A percentile compares a stretch with the other conserved stretches of the same genome.
Conservation (phyloP, 2,797 vertebrate species). For the Neoniphon sammara region DNA sequence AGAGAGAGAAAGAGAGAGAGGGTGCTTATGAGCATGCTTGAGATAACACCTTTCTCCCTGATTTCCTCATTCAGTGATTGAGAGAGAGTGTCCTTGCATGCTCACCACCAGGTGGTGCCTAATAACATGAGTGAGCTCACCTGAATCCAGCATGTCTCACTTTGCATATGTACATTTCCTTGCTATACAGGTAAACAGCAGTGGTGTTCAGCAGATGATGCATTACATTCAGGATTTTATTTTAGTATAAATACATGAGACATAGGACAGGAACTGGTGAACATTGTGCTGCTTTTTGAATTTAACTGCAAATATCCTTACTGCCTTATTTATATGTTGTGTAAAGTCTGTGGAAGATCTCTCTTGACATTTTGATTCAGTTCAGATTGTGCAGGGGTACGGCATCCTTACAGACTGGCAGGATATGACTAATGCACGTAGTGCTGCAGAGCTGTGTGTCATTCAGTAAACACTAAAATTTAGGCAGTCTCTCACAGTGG, state of each 20-base stretch:
- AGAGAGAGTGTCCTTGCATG: slow-evolving; percentile 63
- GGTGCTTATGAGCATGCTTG: slow-evolving; percentile 17
- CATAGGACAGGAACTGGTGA: slow-evolving; percentile 14
- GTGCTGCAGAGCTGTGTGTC: not conserved
- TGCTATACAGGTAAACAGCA: slow-evolving; percentile 47
- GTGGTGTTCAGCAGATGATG: slow-evolving; percentile 37
- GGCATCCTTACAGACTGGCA: not conserved
- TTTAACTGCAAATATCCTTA: slow-evolving; percentile 15
- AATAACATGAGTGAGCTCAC: slow-evolving; percentile 69
- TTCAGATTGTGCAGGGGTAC: not conserved
- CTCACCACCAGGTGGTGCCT: slow-evolving; percentile 84
- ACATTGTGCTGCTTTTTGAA: slow-evolving; percentile 23
- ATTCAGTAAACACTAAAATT: not conserved
- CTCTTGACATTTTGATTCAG: slow-evolving; percentile 6
- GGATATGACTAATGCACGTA: no score
- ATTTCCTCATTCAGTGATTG: slow-evolving; percentile 50
- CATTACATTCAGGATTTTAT: slow-evolving; percentile 45
- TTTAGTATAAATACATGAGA: slow-evolving; percentile 16
- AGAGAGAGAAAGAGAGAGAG: not conserved
- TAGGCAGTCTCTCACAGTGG: not conserved
- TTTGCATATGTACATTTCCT: slow-evolving; percentile 68
- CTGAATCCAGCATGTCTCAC: slow-evolving; percentile 54
- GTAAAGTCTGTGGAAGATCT: slow-evolving; percentile 15
- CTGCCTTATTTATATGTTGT: not conserved
- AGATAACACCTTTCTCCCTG: slow-evolving; percentile 37